Base-by-base conservation (phyloP, 2,888 invertebrate genomes). In the Thecocarcelia acutangulata region DNA sequence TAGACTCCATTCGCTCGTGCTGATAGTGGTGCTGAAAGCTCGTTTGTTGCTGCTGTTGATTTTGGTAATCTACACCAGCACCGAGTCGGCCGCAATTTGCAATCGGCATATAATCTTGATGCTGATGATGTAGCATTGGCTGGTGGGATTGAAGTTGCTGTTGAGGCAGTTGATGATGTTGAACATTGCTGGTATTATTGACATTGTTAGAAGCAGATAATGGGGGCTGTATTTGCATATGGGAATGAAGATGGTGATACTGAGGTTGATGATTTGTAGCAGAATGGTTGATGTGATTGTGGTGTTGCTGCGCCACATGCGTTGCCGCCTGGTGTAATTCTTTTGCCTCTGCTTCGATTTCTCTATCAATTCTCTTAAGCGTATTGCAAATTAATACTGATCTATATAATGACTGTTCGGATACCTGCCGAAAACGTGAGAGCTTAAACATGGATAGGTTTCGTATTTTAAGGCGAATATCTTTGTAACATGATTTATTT, bases 361-460 rank as follows among this genome's bases (percentile, higher is more conserved):
- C 97, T 73, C 95, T 93, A 91, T 97, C 97, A 88, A 97, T 95
- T 89, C 95, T 94, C 89, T 97, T 94, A 84, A 97, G 90, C 74
- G 97, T 97, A 91, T 97, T 97, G 92, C 97, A 97, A 87, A 98
- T 97, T 83, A 98, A 94, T 89, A 98, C 97, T 59, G 97, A 97
- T 83, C 97, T 94, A 86, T 96, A 93, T 79, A 98, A 92, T 82
- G 96, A 96, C 52, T 97, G 97, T 90, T 97, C 97, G 73, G 96
- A 95, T 85, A 96, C 96, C 90, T 97, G 97, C 72, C 97, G 93
- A 87, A 96, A 95, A 86, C 96, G 93, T 88, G 96, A 96, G 85
- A 98, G 92, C 91, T 98, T 98, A 90, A 96, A 95, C 94, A 97
- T 97, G 85, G 97, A 97, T 85, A 97, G 93, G 90, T 97, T 97